Base-by-base conservation (phyloP, 2,113 vertebrate genomes). In the Gymnorhina tibicen region DNA sequence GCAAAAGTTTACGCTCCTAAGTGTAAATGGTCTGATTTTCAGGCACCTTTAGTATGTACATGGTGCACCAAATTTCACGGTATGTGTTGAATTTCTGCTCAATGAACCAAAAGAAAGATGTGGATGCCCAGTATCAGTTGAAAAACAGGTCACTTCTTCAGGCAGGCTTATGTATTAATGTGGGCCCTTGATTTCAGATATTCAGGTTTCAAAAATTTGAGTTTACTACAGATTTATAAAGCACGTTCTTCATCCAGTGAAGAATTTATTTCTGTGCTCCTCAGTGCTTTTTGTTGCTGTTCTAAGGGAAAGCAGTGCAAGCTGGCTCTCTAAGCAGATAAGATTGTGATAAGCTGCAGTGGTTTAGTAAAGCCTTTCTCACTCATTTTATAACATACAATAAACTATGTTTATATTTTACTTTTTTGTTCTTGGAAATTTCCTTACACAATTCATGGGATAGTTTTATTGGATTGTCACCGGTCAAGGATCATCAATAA, bases 401-500 rank as follows among this genome's bases (percentile, higher is more conserved):
- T 97, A 96, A 98, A 90, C 5, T 76, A 39, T 53, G 20, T 41
- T 50, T 73, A 70, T 93, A 88, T 85, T 92, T 93, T 91, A 95
- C 81, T 58, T 75, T 91, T 91, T 96, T 88, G 50, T 89, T 96
- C 82, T 93, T 8, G 11, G 78, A 85, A 72, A 68, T 67, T 92
- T 77, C 55, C 64, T 83, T 94, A 80, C 64, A 92, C 14, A 85
- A 73, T 92, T 95, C n/a, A 27, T 85, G 44, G 70, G 33, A 39
- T 52, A 80, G 41, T 75, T 97, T 97, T 97, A 97, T 97, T 86
- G 70, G 72, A 82, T 73, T 73, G 70, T 78, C 66, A 67, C 66
- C 37, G 94, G 93, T 89, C 97, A 98, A 97, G 74, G 96, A 94
- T 96, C 63, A 37, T 62, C 80, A 92, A 69, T 95, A 89, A 66